Percentiles rank a stretch among this genome's conserved stretches.
Conservation (phyloP, 1,140 invertebrate genomes). For the Pogonomyrmex barbatus region DNA sequence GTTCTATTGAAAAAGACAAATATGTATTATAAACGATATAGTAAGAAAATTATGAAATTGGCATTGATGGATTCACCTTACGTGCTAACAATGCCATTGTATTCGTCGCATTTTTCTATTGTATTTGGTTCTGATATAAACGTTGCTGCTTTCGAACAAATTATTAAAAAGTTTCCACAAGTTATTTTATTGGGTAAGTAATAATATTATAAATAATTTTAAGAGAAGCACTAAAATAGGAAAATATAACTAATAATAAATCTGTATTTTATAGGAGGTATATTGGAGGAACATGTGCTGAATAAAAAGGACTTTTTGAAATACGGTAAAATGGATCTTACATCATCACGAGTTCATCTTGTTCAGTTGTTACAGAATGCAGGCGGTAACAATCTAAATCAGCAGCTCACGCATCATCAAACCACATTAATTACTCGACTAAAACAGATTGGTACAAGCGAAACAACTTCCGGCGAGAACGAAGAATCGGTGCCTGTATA, state of each 20-base stretch:
- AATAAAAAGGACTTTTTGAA: slow-evolving; percentile 89
- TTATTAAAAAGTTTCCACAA: slow-evolving; percentile 88
- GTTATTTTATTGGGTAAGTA: slow-evolving; percentile 88
- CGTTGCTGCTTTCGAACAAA: slow-evolving; percentile 87
- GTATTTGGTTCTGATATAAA: slow-evolving; percentile 89
- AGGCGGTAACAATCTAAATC: slow-evolving; percentile 87
- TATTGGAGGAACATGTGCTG: slow-evolving; percentile 89
- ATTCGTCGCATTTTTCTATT: slow-evolving; percentile 81
- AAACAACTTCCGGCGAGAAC: slow-evolving; percentile 74
- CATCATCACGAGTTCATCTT: slow-evolving; percentile 87
- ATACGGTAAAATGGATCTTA: slow-evolving; percentile 88
- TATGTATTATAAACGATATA: slow-evolving; percentile 89
- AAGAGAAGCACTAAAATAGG: not conserved
- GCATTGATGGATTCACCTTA: slow-evolving; percentile 88
- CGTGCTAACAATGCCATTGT: slow-evolving; percentile 70
- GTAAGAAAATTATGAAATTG: slow-evolving; percentile 87
- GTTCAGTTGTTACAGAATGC: slow-evolving; percentile 89
- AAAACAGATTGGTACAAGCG: slow-evolving; percentile 86
- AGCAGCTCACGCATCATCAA: slow-evolving; percentile 90
- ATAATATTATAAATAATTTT: not conserved
- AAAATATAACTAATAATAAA: not conserved
- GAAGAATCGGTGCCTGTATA: slow-evolving; percentile 83
- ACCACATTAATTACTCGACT: slow-evolving; percentile 88
- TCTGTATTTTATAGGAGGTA: slow-evolving; percentile 87
- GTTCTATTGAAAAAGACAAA: slow-evolving; percentile 88